Evolutionary conservation across 2,888 invertebrate genomes (phyloP), one percentile per base, ranked within the genome.

Genomic region (Athalia cordata): DNA sequence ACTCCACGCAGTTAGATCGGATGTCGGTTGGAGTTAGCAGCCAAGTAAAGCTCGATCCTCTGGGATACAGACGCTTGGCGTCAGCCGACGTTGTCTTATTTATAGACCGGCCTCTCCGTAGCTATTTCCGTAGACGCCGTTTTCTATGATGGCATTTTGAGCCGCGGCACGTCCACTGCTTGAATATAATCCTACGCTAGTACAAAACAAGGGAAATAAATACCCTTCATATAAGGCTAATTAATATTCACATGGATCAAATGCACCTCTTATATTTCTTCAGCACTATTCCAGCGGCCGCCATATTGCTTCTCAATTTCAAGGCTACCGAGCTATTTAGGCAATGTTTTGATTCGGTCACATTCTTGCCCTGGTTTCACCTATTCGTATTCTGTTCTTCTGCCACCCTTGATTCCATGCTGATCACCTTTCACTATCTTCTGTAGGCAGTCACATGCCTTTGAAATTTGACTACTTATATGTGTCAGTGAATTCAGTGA

Each of bases 11-110:
- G 89, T 89, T 89, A 88, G 89, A 90, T 90, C 90, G 87, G 85
- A 87, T 90, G 89, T 90, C 90, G 89, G 89, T 87, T 86, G 86
- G 84, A 85, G 86, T 86, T 88, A 87, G 87, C 87, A 86, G 88
- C 90, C 89, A 90, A 89, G 90, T 89, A 89, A 89, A 90, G 90
- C 89, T 84, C 88, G 89, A 85, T 87, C 88, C 85, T 84, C 86
- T 83, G 84, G 85, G 86, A 87, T 86, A 86, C 82, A 82, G 81
- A 85, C 83, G 81, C 82, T 83, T 82, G 81, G 81, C 64, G 70
- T 81, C 79, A 80, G 81, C 78, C 82, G 82, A 80, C 82, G 81
- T 81, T 80, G 81, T 80, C 81, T 80, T 90, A 90, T 89, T 89
- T 87, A 88, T 90, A 89, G 88, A 89, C 85, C 84, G 82, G 82